Evolutionary conservation across 30 jellyfish, hydroid and myxozoan genomes (phyloP), one percentile per base, ranked within the genome.

Genomic region (Aurelia coerulea): DNA sequence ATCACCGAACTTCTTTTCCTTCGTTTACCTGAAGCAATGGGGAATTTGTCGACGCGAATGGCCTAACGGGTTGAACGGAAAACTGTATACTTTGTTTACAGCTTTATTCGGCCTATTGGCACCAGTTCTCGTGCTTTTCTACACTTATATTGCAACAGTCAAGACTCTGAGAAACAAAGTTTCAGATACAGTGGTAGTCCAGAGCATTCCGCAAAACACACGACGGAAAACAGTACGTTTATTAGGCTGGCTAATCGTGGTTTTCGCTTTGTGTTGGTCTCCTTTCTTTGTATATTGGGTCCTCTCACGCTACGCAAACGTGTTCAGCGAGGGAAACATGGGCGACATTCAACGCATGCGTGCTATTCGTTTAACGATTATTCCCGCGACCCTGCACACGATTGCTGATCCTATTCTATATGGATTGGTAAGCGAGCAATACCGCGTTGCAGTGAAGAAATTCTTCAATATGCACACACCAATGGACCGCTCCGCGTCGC

Each of bases 311-410:
- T 37, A 89, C 3, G 60, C 80, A 4, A 16, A 12, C 41, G 78
- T 86, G 7, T 86, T 86, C 68, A 50, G 29, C 46, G 74, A 64
- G 10, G 90, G 90, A 10, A 31, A 50, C 5, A 39, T 29, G 15
- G 95, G 95, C 52, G 95, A 86, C 29, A 64, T 64, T 54, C 80
- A 65, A 75, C 83, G 95, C 65, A 86, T 76, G 90, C 84, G 90
- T 12, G 86, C 56, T 1, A 76, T 76, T 54, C 90, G 90, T 35
- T 39, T 86, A 31, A 69, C 86, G 10, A 59, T 86, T 5, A 14
- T 86, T 10, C 54, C 68, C 0, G 90, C 95, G 1, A 18, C 63
- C 1, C 2, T 67, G 4, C 76, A 86, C 72, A 59, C 95, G 1
- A 34, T 68, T 31, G 74, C 74, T 6, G 95, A 86, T 59, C 95